Base-by-base conservation (phyloP, 2,797 vertebrate species). In the Nyctibius grandis region DNA sequence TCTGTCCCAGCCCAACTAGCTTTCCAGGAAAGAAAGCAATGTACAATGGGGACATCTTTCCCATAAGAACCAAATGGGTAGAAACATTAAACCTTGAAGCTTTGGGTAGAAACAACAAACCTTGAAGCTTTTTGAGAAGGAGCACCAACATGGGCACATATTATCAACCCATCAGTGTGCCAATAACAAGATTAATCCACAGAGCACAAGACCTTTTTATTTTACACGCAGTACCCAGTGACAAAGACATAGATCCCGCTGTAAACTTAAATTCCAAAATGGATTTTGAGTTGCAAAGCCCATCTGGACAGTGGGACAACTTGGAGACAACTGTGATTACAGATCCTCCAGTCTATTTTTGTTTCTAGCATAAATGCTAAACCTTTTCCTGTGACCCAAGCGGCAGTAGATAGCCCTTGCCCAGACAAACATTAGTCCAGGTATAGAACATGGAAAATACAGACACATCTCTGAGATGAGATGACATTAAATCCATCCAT, bases 221-320 rank as follows among this genome's bases (percentile, higher is more conserved):
- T 88, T 79, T 25, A 54, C 9, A 33, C 0, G 0, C 0, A 1
- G 25, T 22, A 33, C 20, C 9, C 57, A 34, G 50, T 1, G 1
- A 65, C 36, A 50, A 57, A 63, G 45, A 73, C 3, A 12, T 40
- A 88, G 42, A 73, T 34, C 8, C 33, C 1, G 2, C 40, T 63
- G 7, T 45, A 89, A 90, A 79, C 22, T 36, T 36, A 8, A 20
- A 78, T 48, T 77, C 34, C 22, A n/a, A 53, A 67, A 26, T 29
- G 45, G 40, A 59, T 79, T 88, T 60, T 72, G 51, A 74, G 21
- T 57, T 34, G 18, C 50, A 75, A 76, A 74, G 25, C 0, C 3
- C 22, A 45, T 29, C 42, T 36, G 42, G 38, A 64, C 26, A 77
- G 23, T 8, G n/a, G 25, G 23, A 77, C 25, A 79, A 50, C 4